phyloP scores from a whole-genome alignment of 2,113 vertebrate species.

The Tachycineta bicolor region DNA sequence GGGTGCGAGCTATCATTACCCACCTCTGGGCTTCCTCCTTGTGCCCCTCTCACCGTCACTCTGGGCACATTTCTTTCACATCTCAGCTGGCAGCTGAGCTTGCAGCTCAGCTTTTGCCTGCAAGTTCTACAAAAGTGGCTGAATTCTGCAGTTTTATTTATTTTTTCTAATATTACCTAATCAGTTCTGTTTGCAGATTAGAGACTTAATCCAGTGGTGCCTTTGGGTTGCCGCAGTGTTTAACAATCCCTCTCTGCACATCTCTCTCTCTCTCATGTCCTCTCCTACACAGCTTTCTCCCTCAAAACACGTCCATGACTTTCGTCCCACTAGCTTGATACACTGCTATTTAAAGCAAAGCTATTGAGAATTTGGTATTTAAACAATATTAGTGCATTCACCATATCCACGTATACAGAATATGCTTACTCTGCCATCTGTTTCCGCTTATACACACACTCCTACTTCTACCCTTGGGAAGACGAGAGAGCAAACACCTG shows the following conservation, averaged over 20 bases:
- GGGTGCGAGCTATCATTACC: not conserved
- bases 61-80: fast-evolving
- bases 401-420: not conserved
- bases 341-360: not conserved
- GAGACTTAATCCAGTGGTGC: not conserved
- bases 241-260: not conserved
- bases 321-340: not conserved
- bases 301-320: not conserved
- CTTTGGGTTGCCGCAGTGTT: not conserved
- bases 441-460: not conserved
- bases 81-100: not conserved
- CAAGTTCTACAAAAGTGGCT: not conserved
- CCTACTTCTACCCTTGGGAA: conserved; percentile 21
- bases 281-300: not conserved
- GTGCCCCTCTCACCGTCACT: not conserved
- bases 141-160: not conserved
- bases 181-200: not conserved
- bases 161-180: not conserved
- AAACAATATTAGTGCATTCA: not conserved
- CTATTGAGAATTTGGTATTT: not conserved
- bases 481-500: conserved; percentile 35
- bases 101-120: not conserved
- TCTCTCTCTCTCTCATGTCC: not conserved
- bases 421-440: conserved; percentile 22
- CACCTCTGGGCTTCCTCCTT: not conserved